Conservation (phyloP, 37 sponge, comb jelly and placozoan genomes). For the Theonella swinhoei region DNA sequence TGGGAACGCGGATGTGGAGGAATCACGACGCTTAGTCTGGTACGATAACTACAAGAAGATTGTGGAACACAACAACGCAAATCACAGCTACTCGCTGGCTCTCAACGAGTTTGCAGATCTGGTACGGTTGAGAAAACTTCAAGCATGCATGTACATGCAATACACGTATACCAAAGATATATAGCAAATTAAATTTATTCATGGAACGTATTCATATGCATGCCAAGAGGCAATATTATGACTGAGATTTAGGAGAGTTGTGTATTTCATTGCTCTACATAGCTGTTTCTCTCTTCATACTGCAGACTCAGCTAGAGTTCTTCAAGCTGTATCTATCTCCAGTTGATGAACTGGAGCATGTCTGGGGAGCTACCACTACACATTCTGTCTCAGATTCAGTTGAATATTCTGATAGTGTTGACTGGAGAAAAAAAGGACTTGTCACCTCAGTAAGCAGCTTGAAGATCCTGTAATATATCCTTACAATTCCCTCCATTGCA, state of each 20-base stretch:
- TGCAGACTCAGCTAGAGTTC: constrained; percentile 66
- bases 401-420: constrained; percentile 17
- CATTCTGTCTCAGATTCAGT: background rate
- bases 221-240: background rate
- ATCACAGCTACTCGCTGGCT: constrained; percentile 43
- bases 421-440: constrained; percentile 66
- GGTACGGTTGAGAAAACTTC: constrained; percentile 29
- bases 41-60: constrained; percentile 50
- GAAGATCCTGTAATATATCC: no score
- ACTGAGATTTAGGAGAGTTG: background rate
- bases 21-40: constrained; percentile 41
- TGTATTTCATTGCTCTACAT: background rate
- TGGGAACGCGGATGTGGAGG: constrained; percentile 30
- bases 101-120: constrained; percentile 81
- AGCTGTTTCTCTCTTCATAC: background rate
- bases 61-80: constrained; percentile 61
- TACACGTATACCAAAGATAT: background rate
- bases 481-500: no score
- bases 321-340: constrained; percentile 48
- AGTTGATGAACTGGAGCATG: background rate
- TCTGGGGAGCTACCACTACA: background rate
- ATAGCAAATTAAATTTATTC: background rate
- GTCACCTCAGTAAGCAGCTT: constrained; percentile 50
- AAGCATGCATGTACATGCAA: background rate
- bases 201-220: background rate